Evolutionary conservation across 2,113 vertebrate species (phyloP).

Genomic region (Seriola dumerili): DNA sequence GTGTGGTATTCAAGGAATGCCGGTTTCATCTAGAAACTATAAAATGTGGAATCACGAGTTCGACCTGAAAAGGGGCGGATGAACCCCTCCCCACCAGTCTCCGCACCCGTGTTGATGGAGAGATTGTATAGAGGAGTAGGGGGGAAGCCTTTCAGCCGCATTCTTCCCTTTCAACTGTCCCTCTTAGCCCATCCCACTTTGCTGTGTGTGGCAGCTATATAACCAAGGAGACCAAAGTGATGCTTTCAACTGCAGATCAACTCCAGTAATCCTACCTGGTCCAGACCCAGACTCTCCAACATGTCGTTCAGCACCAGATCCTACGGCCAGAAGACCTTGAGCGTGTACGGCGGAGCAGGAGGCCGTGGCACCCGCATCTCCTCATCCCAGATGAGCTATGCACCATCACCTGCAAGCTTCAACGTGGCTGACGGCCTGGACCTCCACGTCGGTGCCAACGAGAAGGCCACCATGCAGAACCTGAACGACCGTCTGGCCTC

Average conservation of each 20-base stretch:
- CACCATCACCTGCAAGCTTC: slow-evolving; percentile 23
- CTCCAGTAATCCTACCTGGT: slow-evolving; percentile 40
- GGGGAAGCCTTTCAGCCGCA: slow-evolving; percentile 38
- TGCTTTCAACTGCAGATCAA: slow-evolving; percentile 66
- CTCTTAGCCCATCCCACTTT: slow-evolving; percentile 61
- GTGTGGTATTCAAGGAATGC: slow-evolving; percentile 33
- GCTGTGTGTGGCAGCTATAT: slow-evolving; percentile 52
- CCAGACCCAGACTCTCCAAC: slow-evolving; percentile 54
- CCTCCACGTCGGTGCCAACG: slow-evolving; percentile 68
- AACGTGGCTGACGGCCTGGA: slow-evolving; percentile 67
- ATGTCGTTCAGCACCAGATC: slow-evolving; percentile 69
- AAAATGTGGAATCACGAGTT: slow-evolving; percentile 73
- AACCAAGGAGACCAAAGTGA: slow-evolving; percentile 49
- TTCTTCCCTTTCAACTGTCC: slow-evolving; percentile 55
- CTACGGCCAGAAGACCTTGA: slow-evolving; percentile 61
- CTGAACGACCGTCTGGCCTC: slow-evolving; percentile 81
- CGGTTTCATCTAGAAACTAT: not conserved
- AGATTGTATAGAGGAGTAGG: slow-evolving; percentile 32
- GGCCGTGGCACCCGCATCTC: slow-evolving; percentile 74
- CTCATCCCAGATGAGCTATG: slow-evolving; percentile 26
- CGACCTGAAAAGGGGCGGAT: slow-evolving; percentile 42
- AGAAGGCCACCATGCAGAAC: slow-evolving; percentile 85
- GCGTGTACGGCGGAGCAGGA: slow-evolving; percentile 80
- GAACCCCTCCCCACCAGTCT: slow-evolving; percentile 12
- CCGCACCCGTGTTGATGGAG: slow-evolving; percentile 58